Conservation (phyloP, 2,797 vertebrate genomes). For the Syngnathus rostellatus region DNA sequence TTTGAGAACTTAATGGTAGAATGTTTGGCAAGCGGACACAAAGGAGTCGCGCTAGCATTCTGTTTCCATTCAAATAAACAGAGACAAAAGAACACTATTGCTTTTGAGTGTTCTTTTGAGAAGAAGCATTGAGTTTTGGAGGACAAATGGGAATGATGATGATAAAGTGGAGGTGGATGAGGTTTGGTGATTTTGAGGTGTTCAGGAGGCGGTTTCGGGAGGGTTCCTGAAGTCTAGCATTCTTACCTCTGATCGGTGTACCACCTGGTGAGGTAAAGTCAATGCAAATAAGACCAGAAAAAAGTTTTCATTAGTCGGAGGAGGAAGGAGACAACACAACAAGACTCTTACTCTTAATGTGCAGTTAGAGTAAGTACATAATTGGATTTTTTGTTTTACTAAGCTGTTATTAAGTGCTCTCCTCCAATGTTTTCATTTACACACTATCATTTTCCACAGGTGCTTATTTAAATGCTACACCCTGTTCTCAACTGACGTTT, state of each 20-base stretch:
- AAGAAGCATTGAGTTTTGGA: neutral
- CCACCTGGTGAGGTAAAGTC: constrained; percentile 99
- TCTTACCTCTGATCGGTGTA: constrained; percentile 99
- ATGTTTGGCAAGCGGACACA: neutral
- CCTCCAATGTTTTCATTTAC: neutral
- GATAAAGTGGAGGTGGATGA: constrained; percentile 20
- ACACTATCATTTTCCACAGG: neutral
- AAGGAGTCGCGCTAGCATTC: neutral
- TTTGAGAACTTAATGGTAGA: neutral
- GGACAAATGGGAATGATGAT: constrained; percentile 69
- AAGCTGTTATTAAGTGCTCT: neutral
- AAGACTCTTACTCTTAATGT: constrained; percentile 37
- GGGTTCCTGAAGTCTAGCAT: constrained; percentile 78
- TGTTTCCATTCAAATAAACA: neutral
- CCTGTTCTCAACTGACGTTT: neutral
- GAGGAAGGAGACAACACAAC: constrained; percentile 53
- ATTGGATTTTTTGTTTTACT: neutral
- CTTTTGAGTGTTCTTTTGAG: neutral
- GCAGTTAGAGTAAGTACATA: neutral
- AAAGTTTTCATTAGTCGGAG: constrained; percentile 81
- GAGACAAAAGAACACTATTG: neutral
- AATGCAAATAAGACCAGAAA: constrained; percentile 99
- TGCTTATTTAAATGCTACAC: neutral
- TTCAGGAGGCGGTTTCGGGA: constrained; percentile 35
- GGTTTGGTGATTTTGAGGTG: constrained; percentile 11